A percentile compares a stretch with the other conserved stretches of the same genome.
Conservation (phyloP, 2,113 vertebrate species). For the Mandrillus leucophaeus region DNA sequence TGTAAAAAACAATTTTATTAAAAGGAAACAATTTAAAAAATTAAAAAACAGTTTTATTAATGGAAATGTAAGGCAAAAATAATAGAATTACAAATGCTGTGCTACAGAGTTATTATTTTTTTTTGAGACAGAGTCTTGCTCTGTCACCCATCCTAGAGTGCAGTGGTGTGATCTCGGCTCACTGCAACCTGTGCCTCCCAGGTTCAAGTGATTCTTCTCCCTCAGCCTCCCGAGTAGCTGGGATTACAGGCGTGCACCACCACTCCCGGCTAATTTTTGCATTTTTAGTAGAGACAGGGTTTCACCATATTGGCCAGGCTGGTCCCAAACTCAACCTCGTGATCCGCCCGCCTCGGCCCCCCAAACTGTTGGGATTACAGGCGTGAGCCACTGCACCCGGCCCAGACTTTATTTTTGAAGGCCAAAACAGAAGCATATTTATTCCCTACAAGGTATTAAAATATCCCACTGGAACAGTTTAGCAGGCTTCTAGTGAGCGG, state of each 20-base stretch:
- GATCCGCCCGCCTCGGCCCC: neutral
- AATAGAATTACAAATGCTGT: neutral
- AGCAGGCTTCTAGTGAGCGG: neutral
- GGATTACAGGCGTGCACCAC: no score
- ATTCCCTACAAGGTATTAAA: neutral
- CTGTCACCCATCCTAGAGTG: neutral
- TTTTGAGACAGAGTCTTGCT: neutral
- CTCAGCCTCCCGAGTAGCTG: no score
- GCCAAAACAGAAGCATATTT: neutral
- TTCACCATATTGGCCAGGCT: neutral
- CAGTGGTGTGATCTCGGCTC: neutral
- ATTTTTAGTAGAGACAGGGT: neutral
- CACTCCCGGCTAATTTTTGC: no score
- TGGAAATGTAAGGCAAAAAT: neutral
- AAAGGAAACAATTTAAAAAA: neutral
- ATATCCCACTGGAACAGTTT: neutral
- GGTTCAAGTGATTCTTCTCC: no score
- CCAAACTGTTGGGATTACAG: neutral
- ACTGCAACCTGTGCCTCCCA: neutral
- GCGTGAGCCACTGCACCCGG: neutral
- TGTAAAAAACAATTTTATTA: neutral
- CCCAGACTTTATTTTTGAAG: neutral
- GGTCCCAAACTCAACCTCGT: neutral
- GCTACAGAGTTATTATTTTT: neutral
- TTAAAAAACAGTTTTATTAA: neutral